Percentiles rank a stretch among this genome's conserved stretches.
phyloP scores from a whole-genome alignment of 2,888 invertebrate genomes.

The Chloroclysta siterata region DNA sequence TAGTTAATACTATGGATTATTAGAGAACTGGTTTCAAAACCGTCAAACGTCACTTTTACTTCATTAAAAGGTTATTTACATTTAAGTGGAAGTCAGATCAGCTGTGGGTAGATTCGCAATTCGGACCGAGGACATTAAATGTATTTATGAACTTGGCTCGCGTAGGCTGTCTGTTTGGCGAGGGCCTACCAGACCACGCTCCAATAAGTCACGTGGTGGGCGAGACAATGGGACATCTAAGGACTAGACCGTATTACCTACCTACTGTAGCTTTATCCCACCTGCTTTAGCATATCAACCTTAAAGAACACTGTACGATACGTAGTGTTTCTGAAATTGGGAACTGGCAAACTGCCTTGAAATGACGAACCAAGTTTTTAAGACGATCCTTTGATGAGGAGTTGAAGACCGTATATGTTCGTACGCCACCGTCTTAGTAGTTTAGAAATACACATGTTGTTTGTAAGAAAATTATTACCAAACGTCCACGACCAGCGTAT shows the following conservation, averaged over 20 bases:
- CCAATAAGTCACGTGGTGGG: constrained; percentile 49
- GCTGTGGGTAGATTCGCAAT: constrained; percentile 55
- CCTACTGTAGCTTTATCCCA: constrained; percentile 21
- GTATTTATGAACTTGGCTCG: constrained; percentile 48
- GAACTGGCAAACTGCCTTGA: no score
- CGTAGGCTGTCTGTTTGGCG: constrained; percentile 63
- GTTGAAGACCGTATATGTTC: no score
- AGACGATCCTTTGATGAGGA: no score
- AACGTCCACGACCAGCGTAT: no score
- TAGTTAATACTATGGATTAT: no score
- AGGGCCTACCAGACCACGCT: constrained; percentile 44
- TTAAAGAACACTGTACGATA: background rate
- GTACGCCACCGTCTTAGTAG: no score
- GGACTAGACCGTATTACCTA: constrained; percentile 21
- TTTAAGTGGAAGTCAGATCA: constrained; percentile 21
- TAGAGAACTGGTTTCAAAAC: background rate
- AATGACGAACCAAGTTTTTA: no score
- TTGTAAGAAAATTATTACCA: no score
- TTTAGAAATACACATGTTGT: no score
- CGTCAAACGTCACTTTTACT: background rate
- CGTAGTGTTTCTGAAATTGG: no score
- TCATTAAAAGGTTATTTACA: constrained; percentile 1
- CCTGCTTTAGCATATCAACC: constrained; percentile 13
- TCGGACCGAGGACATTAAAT: constrained; percentile 60
- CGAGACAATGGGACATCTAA: constrained; percentile 55